These are phyloP conservation scores for Saguinus midas DNA, from an alignment of 2,113 vertebrate genomes.

Conservation along the genomic window DNA sequence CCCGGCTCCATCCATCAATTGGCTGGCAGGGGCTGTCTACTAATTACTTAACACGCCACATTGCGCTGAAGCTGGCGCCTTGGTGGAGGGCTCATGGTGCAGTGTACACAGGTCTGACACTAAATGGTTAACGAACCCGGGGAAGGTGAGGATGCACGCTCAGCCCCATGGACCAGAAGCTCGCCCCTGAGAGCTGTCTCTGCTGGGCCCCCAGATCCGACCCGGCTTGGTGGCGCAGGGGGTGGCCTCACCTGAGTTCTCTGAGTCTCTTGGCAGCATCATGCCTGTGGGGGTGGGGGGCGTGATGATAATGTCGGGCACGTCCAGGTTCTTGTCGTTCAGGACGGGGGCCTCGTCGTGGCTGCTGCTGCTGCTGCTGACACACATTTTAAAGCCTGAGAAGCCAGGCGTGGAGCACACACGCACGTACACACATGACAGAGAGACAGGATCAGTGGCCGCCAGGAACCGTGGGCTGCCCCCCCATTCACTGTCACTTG, in stretches of 20 bases:
- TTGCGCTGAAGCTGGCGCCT: neutral
- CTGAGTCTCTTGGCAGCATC: conserved; percentile 59
- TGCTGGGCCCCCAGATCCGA: neutral
- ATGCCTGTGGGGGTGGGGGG: conserved; percentile 85
- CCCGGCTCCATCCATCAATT: neutral
- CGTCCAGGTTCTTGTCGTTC: conserved; percentile 71
- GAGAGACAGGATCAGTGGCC: conserved; percentile 38
- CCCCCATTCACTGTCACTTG: accelerated
- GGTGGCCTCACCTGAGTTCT: neutral
- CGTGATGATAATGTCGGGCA: conserved; percentile 86
- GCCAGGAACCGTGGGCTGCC: neutral
- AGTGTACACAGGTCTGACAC: neutral
- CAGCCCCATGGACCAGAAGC: neutral
- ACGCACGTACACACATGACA: neutral
- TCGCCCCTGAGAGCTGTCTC: neutral
- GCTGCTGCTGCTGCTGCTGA: conserved; percentile 69
- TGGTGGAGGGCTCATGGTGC: neutral
- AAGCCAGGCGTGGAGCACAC: neutral
- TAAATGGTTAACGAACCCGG: neutral
- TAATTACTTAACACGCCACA: neutral
- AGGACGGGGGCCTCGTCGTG: neutral
- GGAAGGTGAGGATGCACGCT: neutral
- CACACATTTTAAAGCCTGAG: conserved; percentile 83
- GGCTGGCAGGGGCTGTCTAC: neutral
- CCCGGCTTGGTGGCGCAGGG: neutral